Base-by-base conservation (phyloP, 2,797 vertebrate genomes). In the Champsocephalus gunnari region DNA sequence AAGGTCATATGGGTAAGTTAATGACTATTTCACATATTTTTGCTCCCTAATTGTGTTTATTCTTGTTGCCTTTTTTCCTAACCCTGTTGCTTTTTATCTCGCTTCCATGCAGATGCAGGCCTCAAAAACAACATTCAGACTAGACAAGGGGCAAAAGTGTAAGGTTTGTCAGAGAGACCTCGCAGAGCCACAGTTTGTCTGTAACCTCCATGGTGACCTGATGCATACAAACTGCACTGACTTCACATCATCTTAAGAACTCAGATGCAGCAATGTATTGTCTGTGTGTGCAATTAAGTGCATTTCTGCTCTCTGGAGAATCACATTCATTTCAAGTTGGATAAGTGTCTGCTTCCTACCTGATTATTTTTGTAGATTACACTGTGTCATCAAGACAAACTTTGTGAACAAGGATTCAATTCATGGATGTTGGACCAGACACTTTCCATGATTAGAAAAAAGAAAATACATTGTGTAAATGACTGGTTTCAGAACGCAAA, bases 1-100 rank as follows among this genome's bases (percentile, higher is more conserved):
- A 93, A 89, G 71, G 82, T 73, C 71, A 77, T 75, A 54, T 89
- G 89, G 93, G 94, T 94, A 63, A 91, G 89, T 81, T 74, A 66
- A 70, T 44, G 6, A 67, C 48, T 45, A 54, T 45, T 82, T 65
- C 7, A 21, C 43, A 19, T 68, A 62, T 66, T 66, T 61, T 68
- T 71, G 6, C 64, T 72, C 59, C 13, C 69, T 64, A 13, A 63
- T 43, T 70, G 28, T 54, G 32, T 66, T 66, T 73, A 21, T 71
- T 64, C 28, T 65, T 74, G 54, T 64, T 56, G 45, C 19, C 12
- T 49, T 58, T 14, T 21, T 50, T 44, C 38, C 71, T 19, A 72
- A 62, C 51, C 4, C 13, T 62, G 34, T n/a, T 74, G 43, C 10
- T 13, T 38, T 72, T 62, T 61, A 17, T 16, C 53, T 72, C 57